These are phyloP conservation scores for Meteorus cinctellus DNA, from an alignment of 2,888 invertebrate species.

Conservation along the genomic window DNA sequence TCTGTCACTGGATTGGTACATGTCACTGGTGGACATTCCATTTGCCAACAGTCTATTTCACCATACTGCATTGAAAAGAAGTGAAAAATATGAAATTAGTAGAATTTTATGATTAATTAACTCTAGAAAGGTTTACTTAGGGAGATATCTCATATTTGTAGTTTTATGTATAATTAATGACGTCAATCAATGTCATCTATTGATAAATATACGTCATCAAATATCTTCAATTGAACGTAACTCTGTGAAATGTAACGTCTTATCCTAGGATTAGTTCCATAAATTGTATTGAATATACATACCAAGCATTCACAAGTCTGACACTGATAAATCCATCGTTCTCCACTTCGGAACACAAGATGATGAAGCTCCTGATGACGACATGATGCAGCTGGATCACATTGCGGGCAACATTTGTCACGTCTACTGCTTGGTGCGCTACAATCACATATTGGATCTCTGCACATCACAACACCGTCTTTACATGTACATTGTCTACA, in stretches of 20 bases:
- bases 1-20: conserved; percentile 79
- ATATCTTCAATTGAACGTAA: too few relatives aligned
- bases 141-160: too few relatives aligned
- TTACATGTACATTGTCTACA: conserved; percentile 76
- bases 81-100: conserved; percentile 11
- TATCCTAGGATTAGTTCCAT: neutral
- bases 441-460: conserved; percentile 83
- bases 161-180: too few relatives aligned
- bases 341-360: conserved; percentile 85
- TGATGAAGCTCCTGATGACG: conserved; percentile 86
- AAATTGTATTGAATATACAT: conserved; percentile 53
- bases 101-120: neutral
- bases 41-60: conserved; percentile 91
- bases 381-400: conserved; percentile 83
- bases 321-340: conserved; percentile 93
- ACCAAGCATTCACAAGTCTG: conserved; percentile 94
- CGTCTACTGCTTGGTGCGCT: conserved; percentile 74
- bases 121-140: too few relatives aligned
- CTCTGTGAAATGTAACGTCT: too few relatives aligned
- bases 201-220: too few relatives aligned
- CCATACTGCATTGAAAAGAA: conserved; percentile 77
- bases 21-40: conserved; percentile 84
- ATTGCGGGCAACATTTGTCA: conserved; percentile 86
- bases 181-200: too few relatives aligned
- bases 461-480: conserved; percentile 79